A percentile compares a stretch with the other conserved stretches of the same genome.
phyloP scores from a whole-genome alignment of 2,888 invertebrate genomes.

The Timema podura region DNA sequence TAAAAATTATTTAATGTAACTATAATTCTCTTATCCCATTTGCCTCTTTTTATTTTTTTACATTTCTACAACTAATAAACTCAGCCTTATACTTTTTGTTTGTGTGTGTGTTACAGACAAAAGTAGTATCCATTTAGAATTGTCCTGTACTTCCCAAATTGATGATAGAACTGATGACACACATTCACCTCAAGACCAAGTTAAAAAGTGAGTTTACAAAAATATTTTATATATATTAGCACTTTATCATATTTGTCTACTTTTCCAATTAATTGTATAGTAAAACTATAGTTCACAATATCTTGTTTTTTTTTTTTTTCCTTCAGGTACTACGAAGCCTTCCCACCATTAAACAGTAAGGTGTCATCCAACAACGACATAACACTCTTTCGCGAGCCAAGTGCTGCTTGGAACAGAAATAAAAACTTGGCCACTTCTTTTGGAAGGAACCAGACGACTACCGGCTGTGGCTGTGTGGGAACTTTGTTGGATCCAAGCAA shows the following conservation, averaged over 20 bases:
- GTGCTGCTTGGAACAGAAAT: slow-evolving; percentile 22
- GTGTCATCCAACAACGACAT: neutral
- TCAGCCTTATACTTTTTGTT: neutral
- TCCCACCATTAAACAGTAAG: slow-evolving; percentile 40
- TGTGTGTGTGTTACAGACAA: slow-evolving; percentile 22
- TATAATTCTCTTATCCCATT: neutral
- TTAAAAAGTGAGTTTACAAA: slow-evolving; percentile 39
- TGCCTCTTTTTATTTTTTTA: neutral
- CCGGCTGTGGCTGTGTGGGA: neutral
- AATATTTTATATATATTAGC: neutral
- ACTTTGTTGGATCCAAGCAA: no score
- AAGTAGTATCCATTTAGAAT: slow-evolving; percentile 30
- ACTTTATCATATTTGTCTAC: neutral
- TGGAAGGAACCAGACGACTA: slow-evolving; percentile 18
- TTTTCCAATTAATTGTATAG: neutral
- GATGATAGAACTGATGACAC: neutral
- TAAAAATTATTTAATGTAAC: neutral
- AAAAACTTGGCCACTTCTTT: slow-evolving; percentile 20
- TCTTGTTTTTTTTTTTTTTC: slow-evolving; percentile 14
- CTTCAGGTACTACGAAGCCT: slow-evolving; percentile 46
- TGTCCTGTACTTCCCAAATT: slow-evolving; percentile 24
- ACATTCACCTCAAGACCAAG: slow-evolving; percentile 39
- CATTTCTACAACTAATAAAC: slow-evolving; percentile 1
- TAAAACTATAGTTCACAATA: neutral
- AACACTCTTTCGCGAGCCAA: slow-evolving; percentile 16